Conservation (phyloP, 2,888 invertebrate species). For the Chloromyia formosa region DNA sequence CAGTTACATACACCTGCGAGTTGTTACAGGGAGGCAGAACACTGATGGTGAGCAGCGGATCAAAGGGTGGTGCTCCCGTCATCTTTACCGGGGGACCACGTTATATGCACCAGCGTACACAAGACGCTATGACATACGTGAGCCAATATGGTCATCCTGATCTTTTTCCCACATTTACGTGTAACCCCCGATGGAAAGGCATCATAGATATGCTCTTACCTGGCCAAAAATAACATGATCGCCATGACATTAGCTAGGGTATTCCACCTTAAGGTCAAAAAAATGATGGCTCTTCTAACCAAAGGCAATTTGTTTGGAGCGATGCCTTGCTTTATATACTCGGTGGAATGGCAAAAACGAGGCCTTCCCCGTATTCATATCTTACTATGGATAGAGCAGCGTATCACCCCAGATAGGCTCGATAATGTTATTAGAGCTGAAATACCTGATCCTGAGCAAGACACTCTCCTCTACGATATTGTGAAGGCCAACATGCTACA, state of each 20-base stretch:
- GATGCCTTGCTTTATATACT: constrained; percentile 55
- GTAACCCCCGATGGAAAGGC: constrained; percentile 24
- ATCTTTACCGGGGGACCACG: not conserved
- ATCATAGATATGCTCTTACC: constrained; percentile 6
- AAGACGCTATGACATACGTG: constrained; percentile 52
- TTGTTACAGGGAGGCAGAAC: too few relatives aligned
- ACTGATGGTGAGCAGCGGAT: not conserved
- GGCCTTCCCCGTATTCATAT: constrained; percentile 52
- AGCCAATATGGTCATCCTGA: constrained; percentile 51
- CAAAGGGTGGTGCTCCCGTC: not conserved
- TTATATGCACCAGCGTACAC: constrained; percentile 52
- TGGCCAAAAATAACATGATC: not conserved
- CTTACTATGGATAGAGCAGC: constrained; percentile 49
- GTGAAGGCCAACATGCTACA: constrained; percentile 56
- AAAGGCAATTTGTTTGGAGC: constrained; percentile 53
- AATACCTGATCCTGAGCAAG: constrained; percentile 54
- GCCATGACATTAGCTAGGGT: constrained; percentile 52
- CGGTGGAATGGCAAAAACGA: constrained; percentile 51
- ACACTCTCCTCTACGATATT: constrained; percentile 54
- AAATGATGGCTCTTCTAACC: constrained; percentile 48
- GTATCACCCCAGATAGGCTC: constrained; percentile 51
- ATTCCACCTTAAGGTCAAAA: constrained; percentile 53
- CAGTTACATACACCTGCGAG: too few relatives aligned
- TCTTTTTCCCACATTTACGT: constrained; percentile 50
- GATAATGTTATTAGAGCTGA: constrained; percentile 50